A percentile compares a stretch with the other conserved stretches of the same genome.
These are phyloP conservation scores for Pseudomugil tenellus DNA, from an alignment of 2,797 vertebrate genomes.

Conservation along the genomic window DNA sequence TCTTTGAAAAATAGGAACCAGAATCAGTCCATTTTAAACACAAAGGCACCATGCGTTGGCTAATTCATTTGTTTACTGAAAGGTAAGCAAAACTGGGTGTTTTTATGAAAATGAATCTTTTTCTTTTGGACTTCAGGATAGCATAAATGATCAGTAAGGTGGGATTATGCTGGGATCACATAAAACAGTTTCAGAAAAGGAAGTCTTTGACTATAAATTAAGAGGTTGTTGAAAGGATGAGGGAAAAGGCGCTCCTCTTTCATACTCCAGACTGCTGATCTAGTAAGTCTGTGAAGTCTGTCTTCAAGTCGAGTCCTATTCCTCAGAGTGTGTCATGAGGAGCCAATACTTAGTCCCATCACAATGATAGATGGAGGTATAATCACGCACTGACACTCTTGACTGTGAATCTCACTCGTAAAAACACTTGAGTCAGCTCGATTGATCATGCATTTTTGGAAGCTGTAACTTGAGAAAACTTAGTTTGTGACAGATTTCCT, in stretches of 20 bases:
- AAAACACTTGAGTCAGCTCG: slow-evolving; percentile 83
- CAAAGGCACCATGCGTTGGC: background rate
- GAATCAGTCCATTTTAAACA: background rate
- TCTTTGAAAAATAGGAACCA: background rate
- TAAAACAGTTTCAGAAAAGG: slow-evolving; percentile 26
- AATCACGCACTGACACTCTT: slow-evolving; percentile 82
- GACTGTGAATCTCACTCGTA: slow-evolving; percentile 68
- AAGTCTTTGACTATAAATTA: slow-evolving; percentile 55
- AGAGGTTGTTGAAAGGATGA: slow-evolving; percentile 58
- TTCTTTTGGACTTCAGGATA: background rate
- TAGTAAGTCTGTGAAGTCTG: slow-evolving; percentile 80
- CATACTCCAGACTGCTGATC: slow-evolving; percentile 76
- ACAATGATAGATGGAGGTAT: slow-evolving; percentile 84
- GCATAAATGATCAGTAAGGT: background rate
- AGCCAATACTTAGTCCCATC: slow-evolving; percentile 85
- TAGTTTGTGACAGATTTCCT: slow-evolving; percentile 85
- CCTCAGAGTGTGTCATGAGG: slow-evolving; percentile 80
- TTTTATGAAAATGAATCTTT: background rate
- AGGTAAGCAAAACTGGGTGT: background rate
- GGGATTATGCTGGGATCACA: slow-evolving; percentile 5
- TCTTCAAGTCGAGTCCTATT: slow-evolving; percentile 77
- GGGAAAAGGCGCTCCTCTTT: slow-evolving; percentile 58
- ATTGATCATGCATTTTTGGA: slow-evolving; percentile 81
- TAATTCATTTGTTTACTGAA: background rate
- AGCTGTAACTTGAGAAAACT: slow-evolving; percentile 76